phyloP scores from a whole-genome alignment of 2,888 invertebrate species.

The Syrista parreyssii region DNA sequence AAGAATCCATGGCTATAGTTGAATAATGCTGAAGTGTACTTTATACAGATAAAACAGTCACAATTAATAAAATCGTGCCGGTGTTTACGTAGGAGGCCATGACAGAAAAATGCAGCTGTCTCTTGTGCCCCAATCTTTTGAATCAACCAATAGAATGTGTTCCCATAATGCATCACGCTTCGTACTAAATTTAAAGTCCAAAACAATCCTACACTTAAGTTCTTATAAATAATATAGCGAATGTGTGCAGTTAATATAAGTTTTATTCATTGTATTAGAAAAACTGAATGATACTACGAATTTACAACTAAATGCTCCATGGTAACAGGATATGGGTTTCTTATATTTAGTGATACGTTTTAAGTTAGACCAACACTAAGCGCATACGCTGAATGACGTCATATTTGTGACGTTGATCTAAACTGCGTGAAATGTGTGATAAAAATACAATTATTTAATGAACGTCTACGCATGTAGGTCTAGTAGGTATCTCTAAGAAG shows the following conservation, averaged over 20 bases:
- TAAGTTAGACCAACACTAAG: background rate
- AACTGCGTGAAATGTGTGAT: background rate
- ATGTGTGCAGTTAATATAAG: background rate
- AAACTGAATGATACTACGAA: background rate
- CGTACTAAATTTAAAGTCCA: background rate
- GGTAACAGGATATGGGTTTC: background rate
- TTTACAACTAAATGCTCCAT: background rate
- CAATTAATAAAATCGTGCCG: background rate
- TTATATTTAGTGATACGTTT: background rate
- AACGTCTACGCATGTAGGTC: background rate
- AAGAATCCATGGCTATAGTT: conserved; percentile 44
- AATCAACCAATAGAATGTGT: background rate
- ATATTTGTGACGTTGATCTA: background rate
- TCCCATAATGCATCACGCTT: background rate
- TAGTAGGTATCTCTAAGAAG: background rate
- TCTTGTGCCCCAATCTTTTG: background rate
- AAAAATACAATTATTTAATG: background rate
- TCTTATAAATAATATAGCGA: background rate
- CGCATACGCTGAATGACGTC: background rate
- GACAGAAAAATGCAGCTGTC: background rate
- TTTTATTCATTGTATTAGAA: background rate
- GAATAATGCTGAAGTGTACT: background rate
- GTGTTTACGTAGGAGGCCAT: background rate
- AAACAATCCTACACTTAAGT: background rate
- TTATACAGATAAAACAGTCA: background rate